A percentile compares a stretch with the other conserved stretches of the same genome.
Conservation (phyloP, 2,888 invertebrate genomes). For the Notodonta ziczac region DNA sequence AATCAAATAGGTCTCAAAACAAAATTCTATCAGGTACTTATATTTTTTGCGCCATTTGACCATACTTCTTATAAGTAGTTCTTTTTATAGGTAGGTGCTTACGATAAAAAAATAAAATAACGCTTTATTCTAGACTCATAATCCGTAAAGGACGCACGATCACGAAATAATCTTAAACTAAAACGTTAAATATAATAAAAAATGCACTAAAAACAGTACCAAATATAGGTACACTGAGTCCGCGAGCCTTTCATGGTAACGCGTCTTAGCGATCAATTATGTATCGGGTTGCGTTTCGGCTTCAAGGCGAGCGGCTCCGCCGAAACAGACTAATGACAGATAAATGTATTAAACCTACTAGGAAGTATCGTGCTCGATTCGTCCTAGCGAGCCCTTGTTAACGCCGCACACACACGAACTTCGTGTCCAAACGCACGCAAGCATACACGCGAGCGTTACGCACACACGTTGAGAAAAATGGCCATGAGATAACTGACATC, state of each 20-base stretch:
- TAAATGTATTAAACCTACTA: constrained; percentile 68
- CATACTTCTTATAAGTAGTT: not conserved
- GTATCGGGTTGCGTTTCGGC: constrained; percentile 43
- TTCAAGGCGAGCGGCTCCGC: constrained; percentile 64
- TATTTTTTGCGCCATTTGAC: constrained; percentile 2
- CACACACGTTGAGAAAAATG: constrained; percentile 51
- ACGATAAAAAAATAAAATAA: not conserved
- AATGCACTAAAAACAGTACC: constrained; percentile 26
- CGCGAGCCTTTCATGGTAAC: constrained; percentile 37
- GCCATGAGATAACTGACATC: constrained; percentile 81
- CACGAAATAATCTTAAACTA: constrained; percentile 16
- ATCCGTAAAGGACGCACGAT: constrained; percentile 12
- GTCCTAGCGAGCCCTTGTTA: constrained; percentile 73
- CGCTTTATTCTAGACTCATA: constrained; percentile 6
- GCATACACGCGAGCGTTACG: constrained; percentile 19
- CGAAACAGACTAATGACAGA: constrained; percentile 63
- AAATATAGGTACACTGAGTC: constrained; percentile 28
- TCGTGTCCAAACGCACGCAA: constrained; percentile 31
- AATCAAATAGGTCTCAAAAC: not conserved
- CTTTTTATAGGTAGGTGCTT: not conserved
- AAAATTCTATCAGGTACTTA: not conserved
- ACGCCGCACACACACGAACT: constrained; percentile 38
- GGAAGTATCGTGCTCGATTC: constrained; percentile 76
- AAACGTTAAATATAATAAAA: constrained; percentile 21
- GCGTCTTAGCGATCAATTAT: constrained; percentile 26